A percentile compares a stretch with the other conserved stretches of the same genome.
Evolutionary conservation across 64 coral and sea anemone genomes (phyloP).

Genomic region (Stichodactyla helianthus): DNA sequence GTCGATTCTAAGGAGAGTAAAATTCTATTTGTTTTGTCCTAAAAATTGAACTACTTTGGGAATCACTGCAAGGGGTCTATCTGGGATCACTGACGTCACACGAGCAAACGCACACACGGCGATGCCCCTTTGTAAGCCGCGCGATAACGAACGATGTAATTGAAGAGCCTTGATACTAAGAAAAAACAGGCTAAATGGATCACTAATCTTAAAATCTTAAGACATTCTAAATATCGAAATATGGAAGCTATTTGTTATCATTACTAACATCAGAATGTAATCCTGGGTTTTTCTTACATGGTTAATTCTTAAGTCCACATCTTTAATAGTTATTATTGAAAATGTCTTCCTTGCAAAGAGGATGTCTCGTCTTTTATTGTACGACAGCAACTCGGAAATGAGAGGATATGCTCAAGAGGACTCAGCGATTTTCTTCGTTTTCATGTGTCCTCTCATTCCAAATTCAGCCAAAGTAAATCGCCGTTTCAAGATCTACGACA

Average conservation of each 20-base stretch:
- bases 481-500: not conserved
- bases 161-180: not conserved
- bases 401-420: not conserved
- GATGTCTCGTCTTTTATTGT: not conserved
- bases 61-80: not conserved
- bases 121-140: not conserved
- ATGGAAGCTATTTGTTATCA: not conserved
- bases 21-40: no score
- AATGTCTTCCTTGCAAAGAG: not conserved
- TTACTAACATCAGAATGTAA: not conserved
- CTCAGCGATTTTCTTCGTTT: not conserved
- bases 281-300: not conserved
- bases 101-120: not conserved
- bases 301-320: not conserved
- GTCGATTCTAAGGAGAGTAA: no score
- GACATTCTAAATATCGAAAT: not conserved
- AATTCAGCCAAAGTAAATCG: not conserved
- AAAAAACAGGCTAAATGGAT: conserved; percentile 11
- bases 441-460: not conserved
- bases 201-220: not conserved
- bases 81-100: not conserved
- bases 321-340: not conserved
- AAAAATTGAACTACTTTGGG: not conserved
- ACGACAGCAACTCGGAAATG: not conserved
- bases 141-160: not conserved